Percentiles rank a stretch among this genome's conserved stretches.
Evolutionary conservation across 2,888 invertebrate species (phyloP).

Genomic region (Cartodere bifasciata): DNA sequence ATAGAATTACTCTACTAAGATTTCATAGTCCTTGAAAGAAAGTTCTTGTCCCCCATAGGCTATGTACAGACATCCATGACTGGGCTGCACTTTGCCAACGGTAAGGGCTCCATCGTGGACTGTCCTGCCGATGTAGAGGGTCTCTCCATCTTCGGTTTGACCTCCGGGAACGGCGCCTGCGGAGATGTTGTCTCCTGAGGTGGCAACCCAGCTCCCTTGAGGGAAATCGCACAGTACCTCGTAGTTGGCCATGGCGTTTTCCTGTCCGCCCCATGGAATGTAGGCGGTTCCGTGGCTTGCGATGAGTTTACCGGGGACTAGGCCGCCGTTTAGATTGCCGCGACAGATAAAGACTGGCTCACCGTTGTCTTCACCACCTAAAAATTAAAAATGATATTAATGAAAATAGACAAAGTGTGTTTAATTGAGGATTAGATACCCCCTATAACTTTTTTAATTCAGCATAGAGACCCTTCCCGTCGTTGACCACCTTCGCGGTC

Average conservation of each 20-base stretch:
- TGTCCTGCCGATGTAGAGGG: slow-evolving; percentile 65
- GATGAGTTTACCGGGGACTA: slow-evolving; percentile 68
- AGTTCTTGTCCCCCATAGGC: slow-evolving; percentile 70
- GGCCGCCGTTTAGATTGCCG: slow-evolving; percentile 55
- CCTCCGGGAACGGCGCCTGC: slow-evolving; percentile 58
- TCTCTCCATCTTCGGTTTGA: slow-evolving; percentile 64
- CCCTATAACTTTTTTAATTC: no score
- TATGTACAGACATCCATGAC: slow-evolving; percentile 73
- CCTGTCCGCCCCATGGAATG: slow-evolving; percentile 64
- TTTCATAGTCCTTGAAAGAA: slow-evolving; percentile 68
- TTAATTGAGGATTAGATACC: no score
- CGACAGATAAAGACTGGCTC: slow-evolving; percentile 56
- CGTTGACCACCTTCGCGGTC: no score
- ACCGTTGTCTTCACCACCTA: slow-evolving; percentile 44
- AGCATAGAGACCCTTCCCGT: no score
- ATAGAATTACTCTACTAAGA: slow-evolving; percentile 49
- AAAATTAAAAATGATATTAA: no score
- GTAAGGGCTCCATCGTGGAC: slow-evolving; percentile 65
- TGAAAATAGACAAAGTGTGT: no score
- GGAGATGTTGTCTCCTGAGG: slow-evolving; percentile 46
- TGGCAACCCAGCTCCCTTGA: slow-evolving; percentile 31
- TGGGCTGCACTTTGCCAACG: slow-evolving; percentile 73
- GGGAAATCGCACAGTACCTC: slow-evolving; percentile 42
- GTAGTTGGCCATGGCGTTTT: slow-evolving; percentile 54
- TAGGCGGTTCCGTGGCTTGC: slow-evolving; percentile 54